Base-by-base conservation (phyloP, 1,140 invertebrate genomes). In the Pissodes strobi region DNA sequence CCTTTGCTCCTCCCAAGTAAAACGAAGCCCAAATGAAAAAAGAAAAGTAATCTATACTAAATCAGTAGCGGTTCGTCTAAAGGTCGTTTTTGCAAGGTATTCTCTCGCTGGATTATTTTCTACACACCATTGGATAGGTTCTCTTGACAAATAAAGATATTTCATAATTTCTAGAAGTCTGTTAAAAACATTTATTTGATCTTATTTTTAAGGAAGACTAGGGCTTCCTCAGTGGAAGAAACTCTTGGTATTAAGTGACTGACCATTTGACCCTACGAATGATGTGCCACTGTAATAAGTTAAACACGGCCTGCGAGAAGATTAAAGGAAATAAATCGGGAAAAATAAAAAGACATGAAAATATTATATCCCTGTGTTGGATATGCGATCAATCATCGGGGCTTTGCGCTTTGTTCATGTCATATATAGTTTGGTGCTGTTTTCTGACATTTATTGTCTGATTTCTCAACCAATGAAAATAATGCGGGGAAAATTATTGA, bases 281-380 rank as follows among this genome's bases (percentile, higher is more conserved):
- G 39, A 17, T 8, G n/a, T 43, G 39, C 39, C 39, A 43, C 39
- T 43, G 39, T 17, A 51, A 17, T 30, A 51, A 51, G 30, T 51
- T 51, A 51, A 23, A 51, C 13, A 23, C 23, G 23, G 25, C 30
- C 22, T 6, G 9, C 48, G 15, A 30, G 22, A 27, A 51, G 48
- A 51, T 51, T 51, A 51, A 51, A 21, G 22, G 22, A 27, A 51
- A 23, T 51, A 51, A 23, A 27, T 51, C 25, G 22, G 48, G 22
- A 17, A 23, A 25, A 13, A 30, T 30, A 30, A 48, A 48, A 48
- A 30, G 15, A 51, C 13, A 51, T 13, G 30, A 13, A n/a, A 30
- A 51, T 15, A 17, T 25, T 51, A 30, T 51, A 25, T 51, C n/a
- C 48, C 23, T 51, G 48, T 51, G 48, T 51, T 51, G 48, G 22